These are phyloP conservation scores for Alca torda DNA, from an alignment of 2,797 vertebrate genomes.

Conservation along the genomic window DNA sequence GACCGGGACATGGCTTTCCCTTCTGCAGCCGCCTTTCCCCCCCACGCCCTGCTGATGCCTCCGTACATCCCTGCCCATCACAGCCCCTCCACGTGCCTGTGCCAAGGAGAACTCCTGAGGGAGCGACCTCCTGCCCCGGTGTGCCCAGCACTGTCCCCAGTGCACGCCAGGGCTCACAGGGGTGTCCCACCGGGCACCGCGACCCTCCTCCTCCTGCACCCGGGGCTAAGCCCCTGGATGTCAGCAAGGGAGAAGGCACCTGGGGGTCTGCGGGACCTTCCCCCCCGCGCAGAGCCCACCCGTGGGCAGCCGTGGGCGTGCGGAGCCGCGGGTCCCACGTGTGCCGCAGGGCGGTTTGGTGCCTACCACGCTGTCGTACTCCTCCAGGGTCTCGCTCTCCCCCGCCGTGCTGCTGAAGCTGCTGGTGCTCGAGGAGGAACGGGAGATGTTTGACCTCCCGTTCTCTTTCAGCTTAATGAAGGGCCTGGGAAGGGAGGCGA, in stretches of 20 bases:
- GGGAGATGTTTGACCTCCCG: constrained; percentile 89
- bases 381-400: constrained; percentile 91
- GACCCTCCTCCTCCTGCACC: neutral
- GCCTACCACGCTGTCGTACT: constrained; percentile 86
- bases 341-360: fast-evolving
- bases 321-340: fast-evolving
- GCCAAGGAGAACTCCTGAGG: fast-evolving
- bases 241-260: neutral
- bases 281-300: fast-evolving
- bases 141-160: neutral
- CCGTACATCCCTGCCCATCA: too few relatives aligned
- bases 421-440: constrained; percentile 96
- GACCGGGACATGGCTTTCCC: neutral
- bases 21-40: neutral
- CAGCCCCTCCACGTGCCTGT: fast-evolving
- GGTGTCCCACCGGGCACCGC: neutral
- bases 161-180: fast-evolving
- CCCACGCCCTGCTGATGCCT: fast-evolving
- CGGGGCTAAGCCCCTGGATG: fast-evolving
- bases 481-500: constrained; percentile 72
- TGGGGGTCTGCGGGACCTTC: fast-evolving
- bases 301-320: fast-evolving
- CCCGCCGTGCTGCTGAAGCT: constrained; percentile 97
- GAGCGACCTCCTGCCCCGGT: fast-evolving
- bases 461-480: constrained; percentile 91